Base-by-base conservation (phyloP, 2,888 invertebrate genomes). In the Tetramorium bicarinatum region DNA sequence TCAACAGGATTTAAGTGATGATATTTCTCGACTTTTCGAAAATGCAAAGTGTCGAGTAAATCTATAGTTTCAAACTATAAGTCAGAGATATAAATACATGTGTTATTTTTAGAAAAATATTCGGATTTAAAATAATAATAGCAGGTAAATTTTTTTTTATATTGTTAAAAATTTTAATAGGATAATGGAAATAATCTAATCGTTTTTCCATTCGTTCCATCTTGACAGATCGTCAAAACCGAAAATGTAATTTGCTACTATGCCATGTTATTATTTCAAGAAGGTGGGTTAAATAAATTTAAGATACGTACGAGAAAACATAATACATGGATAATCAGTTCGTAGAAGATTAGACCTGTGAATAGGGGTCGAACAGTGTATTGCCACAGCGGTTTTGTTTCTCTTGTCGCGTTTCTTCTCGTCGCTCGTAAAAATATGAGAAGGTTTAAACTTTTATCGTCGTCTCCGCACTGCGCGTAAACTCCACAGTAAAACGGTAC, bases 341-440 rank as follows among this genome's bases (percentile, higher is more conserved):
- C 18, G 25, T 54, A 38, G 64, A 52, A 41, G 47, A 67, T 47
- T 67, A 41, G 38, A 21, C 34, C 8, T 38, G 56, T 71, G 79
- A 75, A 86, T 79, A 80, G 56, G 72, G 13, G 59, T 47, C 74
- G 74, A 80, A 80, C 59, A 71, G 74, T 80, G 52, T 81, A 88
- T 74, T 69, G 66, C 74, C 56, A 64, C 77, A 81, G 76, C 69
- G 72, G 71, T 87, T 91, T 88, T 81, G 85, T 88, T 89, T 88
- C 89, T 86, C 87, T 67, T 29, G 84, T 85, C 72, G 72, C 72
- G 76, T 67, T 67, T 67, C 66, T 67, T 67, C 81, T 83, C 84
- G 71, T 82, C 77, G 88, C 87, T 92, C 92, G 89, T 92, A 91
- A 92, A 92, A 92, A 92, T 89, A 91, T 87, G 91, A 91, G 87